A percentile compares a stretch with the other conserved stretches of the same genome.
Conservation (phyloP, 2,797 vertebrate genomes). For the Rhynchotus rufescens region DNA sequence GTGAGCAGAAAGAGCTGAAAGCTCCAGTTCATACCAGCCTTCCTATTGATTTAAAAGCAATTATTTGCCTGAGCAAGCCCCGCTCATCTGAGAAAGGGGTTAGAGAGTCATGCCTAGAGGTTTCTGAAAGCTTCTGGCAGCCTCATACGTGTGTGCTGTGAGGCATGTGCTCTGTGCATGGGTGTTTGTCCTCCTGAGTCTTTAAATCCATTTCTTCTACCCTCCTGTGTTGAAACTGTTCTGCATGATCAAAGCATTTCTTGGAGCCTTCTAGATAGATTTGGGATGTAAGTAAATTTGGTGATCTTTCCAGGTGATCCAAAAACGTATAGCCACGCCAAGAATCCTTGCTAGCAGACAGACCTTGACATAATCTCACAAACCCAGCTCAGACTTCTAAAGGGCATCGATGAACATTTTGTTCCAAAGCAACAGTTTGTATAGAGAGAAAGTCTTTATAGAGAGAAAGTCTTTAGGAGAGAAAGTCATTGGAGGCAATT, state of each 20-base stretch:
- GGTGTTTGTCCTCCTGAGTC: not conserved
- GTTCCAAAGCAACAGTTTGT: not conserved
- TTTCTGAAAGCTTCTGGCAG: not conserved
- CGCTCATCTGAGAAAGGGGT: not conserved
- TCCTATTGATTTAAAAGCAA: conserved; percentile 18
- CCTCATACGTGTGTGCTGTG: not conserved
- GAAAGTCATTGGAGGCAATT: not conserved
- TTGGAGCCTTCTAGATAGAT: not conserved
- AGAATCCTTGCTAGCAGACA: not conserved
- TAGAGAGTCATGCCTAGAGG: not conserved
- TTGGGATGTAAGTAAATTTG: not conserved
- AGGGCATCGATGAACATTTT: not conserved
- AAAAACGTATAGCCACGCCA: not conserved
- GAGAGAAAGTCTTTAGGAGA: no score
- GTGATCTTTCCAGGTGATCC: not conserved
- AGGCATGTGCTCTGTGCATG: not conserved
- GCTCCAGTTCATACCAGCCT: not conserved
- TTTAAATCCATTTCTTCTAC: not conserved
- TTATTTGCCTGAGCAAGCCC: not conserved
- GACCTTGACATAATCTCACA: not conserved
- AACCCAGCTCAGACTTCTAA: not conserved
- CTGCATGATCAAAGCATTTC: not conserved
- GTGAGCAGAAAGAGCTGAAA: not conserved
- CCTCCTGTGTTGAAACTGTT: not conserved
- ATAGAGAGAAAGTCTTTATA: not conserved